Base-by-base conservation (phyloP, 1,140 invertebrate genomes). In the Drosophila burlai region DNA sequence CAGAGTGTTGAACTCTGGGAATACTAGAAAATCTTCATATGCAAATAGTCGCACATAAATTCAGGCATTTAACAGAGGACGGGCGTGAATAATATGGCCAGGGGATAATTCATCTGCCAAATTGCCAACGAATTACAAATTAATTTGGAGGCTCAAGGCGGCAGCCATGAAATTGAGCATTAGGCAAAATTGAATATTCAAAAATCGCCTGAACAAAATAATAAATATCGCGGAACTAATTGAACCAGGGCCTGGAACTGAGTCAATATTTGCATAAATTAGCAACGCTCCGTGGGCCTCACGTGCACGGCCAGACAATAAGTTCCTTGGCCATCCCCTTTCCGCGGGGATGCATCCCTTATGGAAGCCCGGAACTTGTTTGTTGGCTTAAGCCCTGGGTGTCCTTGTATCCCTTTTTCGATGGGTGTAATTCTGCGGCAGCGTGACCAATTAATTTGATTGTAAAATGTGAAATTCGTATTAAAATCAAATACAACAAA, bases 371-470 rank as follows among this genome's bases (percentile, higher is more conserved):
- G 50, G 67, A 54, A 74, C 64, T 76, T 76, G 84, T 83, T 81
- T 87, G 80, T 87, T 84, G 80, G 63, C 74, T 90, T 61, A 81
- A 89, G 84, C 84, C 60, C 68, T 73, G 71, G 67, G 66, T 58
- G 54, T 60, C 61, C 49, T 42, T 62, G 55, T 71, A 50, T 54
- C 60, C 60, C 76, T 57, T 71, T 71, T 72, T 40, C 60, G 64
- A 69, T 55, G 75, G 72, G 68, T 89, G 85, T 91, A 82, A 85
- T 91, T 80, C 85, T 85, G 85, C 73, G 74, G 72, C 85, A 90
- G 90, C 90, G 90, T 92, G 90, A 92, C 90, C 90, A 92, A 92
- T 92, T 92, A 92, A 92, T 92, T 92, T 92, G 90, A 92, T 92
- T 92, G 90, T 92, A 86, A 92, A 92, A 86, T 91, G 81, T 90